These are phyloP conservation scores for Ctenopoma multispine DNA, from an alignment of 2,797 vertebrate genomes.

Conservation along the genomic window DNA sequence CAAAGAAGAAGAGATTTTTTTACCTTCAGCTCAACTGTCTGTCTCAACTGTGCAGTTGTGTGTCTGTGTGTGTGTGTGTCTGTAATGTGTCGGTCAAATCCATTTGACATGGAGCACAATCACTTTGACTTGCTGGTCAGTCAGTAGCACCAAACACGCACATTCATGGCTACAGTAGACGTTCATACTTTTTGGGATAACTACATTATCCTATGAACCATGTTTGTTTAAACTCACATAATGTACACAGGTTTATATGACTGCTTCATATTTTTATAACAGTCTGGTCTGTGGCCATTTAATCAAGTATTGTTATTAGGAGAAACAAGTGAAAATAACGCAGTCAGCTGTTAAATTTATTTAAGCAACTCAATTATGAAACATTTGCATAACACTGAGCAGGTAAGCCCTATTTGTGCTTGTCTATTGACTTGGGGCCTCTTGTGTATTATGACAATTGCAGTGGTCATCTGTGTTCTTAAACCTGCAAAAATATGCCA, in stretches of 20 bases:
- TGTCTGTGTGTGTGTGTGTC: background rate
- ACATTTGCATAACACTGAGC: constrained; percentile 12
- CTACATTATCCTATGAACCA: background rate
- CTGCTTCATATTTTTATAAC: background rate
- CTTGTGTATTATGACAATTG: constrained; percentile 37
- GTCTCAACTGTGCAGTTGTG: constrained; percentile 20
- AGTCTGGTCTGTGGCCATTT: background rate
- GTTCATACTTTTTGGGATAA: constrained; percentile 6
- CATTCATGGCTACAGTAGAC: background rate
- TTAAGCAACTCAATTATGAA: constrained; percentile 15
- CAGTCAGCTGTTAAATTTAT: constrained; percentile 18
- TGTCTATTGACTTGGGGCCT: constrained; percentile 19
- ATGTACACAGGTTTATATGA: background rate
- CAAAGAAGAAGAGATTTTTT: constrained; percentile 19
- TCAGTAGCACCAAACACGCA: constrained; percentile 1
- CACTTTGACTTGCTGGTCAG: constrained; percentile 35
- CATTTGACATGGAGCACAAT: constrained; percentile 57
- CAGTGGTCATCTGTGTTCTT: constrained; percentile 16
- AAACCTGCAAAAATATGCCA: constrained; percentile 32
- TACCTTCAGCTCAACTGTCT: constrained; percentile 21
- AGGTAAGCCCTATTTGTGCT: constrained; percentile 22
- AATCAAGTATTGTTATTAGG: background rate
- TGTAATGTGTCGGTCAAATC: constrained; percentile 53
- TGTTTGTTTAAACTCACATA: background rate
- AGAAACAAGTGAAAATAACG: constrained; percentile 1